Base-by-base conservation (phyloP, 2,797 vertebrate species). In the Botia almorhae region DNA sequence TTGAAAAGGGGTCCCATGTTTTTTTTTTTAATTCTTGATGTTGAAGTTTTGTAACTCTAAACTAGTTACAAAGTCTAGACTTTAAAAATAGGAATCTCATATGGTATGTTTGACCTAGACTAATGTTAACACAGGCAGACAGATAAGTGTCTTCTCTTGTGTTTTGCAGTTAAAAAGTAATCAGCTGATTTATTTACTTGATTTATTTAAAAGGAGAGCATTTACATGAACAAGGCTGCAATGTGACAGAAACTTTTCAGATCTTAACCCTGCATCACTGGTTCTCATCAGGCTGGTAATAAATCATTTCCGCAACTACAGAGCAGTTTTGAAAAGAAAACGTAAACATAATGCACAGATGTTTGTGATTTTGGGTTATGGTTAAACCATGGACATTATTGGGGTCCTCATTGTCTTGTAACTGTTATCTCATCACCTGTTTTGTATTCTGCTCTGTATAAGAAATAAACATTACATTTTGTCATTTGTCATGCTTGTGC, bases 401-500 rank as follows among this genome's bases (percentile, higher is more conserved):
- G 19, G 60, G 67, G 46, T 51, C 36, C 0, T 55, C 43, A 10
- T 39, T 50, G 19, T 68, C n/a, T 68, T 8, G 13, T 56, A 0
- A 8, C n/a, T 11, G 10, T 8, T 58, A 23, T 16, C 53, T 23
- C 19, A 43, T 55, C 26, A 17, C 0, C 16, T 77, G 50, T 81
- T 11, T 82, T 81, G 39, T 82, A 80, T 46, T 12, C 68, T 11
- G 43, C 39, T 61, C 50, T 26, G 11, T 69, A 36, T 50, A 8
- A 68, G 58, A 78, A 76, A 58, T 75, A 33, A 85, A 61, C 11
- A n/a, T n/a, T n/a, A 46, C 3, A 46, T 16, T 43, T 26, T 48
- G n/a, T 46, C n/a, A 23, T 8, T 76, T 4, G 67, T 56, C 13
- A 64, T 36, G 14, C 7, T 11, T 19, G 46, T 58, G 19, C 4